Conservation (phyloP, 2,888 invertebrate genomes). For the Trissolcus brochymenae region DNA sequence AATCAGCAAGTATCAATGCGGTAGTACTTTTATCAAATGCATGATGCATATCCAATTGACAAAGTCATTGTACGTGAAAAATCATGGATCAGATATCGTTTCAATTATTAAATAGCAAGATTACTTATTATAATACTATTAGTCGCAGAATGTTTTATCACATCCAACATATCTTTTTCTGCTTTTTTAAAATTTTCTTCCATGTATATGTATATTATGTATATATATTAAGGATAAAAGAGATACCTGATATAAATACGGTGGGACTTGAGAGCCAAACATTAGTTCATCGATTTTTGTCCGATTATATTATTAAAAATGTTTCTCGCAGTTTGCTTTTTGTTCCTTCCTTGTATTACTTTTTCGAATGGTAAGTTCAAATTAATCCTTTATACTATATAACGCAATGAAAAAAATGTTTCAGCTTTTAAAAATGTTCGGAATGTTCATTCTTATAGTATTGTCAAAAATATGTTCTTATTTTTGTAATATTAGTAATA, state of each 20-base stretch:
- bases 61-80: conserved; percentile 1
- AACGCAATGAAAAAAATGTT: too few species aligned
- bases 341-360: background rate
- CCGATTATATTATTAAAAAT: background rate
- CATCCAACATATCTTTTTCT: background rate
- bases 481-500: too few species aligned
- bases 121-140: background rate
- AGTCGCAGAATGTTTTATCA: conserved; percentile 1
- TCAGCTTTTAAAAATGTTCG: too few species aligned
- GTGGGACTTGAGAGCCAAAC: background rate
- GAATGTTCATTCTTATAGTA: too few species aligned
- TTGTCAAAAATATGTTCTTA: too few species aligned
- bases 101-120: background rate
- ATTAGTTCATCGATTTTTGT: background rate
- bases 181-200: background rate
- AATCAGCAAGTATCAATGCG: background rate
- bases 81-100: conserved; percentile 1
- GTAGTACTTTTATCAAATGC: background rate
- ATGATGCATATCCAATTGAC: background rate
- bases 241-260: background rate
- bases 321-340: background rate
- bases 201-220: background rate
- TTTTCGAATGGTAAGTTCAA: too few species aligned
- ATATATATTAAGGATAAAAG: background rate
- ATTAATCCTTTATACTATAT: too few species aligned